Evolutionary conservation across 2,113 vertebrate species (phyloP), one percentile per base, ranked within the genome.

Genomic region (Gallinago undulata): DNA sequence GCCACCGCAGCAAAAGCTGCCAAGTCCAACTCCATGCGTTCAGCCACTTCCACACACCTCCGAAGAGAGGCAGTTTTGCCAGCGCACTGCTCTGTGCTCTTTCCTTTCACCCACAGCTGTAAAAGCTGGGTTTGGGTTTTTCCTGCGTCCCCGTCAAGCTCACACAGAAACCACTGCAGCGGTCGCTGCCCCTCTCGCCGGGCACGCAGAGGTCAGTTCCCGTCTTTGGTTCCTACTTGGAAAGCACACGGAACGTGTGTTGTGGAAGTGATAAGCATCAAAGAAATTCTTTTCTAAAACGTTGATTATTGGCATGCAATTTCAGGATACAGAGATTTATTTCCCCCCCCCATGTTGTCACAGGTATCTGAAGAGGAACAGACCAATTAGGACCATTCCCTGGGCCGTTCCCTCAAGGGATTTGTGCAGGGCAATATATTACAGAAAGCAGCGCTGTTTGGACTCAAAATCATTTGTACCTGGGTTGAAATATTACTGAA

Each of bases 1-100:
- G 85, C 37, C 85, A 24, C 60, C 2, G 0, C 56, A 59, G 2
- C 2, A 4, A 50, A 55, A 55, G 70, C 70, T 64, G 56, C 83
- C 1, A 1, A 53, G 51, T 4, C 27, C 3, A 5, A 11, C 30
- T 59, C 88, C 39, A 64, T 2, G 4, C 0, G 0, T 33, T 47
- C 68, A 83, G 76, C 41, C 30, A 1, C 55, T 39, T 31, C 63
- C 72, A 50, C n/a, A 84, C 47, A 48, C 47, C 47, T 48, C 47
- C 47, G 21, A 48, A 53, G 68, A 31, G 69, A 62, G 28, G 14
- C 8, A 3, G 19, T 55, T 67, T 41, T 45, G 28, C 51, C 90
- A 79, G 30, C 47, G 7, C 3, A 1, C 64, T 33, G 21, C 43
- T 67, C 35, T 37, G 10, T 63, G 70, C 86, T 27, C 1, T 84